Evolutionary conservation across 2,888 invertebrate genomes (phyloP).

Genomic region (Machimus atricapillus): DNA sequence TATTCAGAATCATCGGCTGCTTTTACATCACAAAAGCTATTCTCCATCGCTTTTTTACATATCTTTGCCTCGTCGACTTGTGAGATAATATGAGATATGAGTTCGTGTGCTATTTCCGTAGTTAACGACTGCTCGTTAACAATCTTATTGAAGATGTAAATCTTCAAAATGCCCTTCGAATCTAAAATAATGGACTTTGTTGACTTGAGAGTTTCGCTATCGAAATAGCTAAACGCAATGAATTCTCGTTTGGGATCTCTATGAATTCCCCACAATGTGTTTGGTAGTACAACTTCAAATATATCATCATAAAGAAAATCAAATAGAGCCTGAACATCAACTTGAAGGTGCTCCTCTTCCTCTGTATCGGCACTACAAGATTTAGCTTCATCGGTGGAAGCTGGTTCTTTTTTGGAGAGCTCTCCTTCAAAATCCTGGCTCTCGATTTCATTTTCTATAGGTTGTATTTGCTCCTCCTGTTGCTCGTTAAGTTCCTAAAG

Average conservation of each 20-base stretch:
- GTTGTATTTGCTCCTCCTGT: not conserved
- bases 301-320: slow-evolving; percentile 46
- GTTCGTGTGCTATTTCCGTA: slow-evolving; percentile 3
- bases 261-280: slow-evolving; percentile 46
- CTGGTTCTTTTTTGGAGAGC: not conserved
- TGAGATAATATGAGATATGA: not conserved
- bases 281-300: slow-evolving; percentile 46
- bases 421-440: not conserved
- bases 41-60: not conserved
- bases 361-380: not conserved
- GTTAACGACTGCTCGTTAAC: not conserved
- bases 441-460: not conserved
- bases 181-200: slow-evolving; percentile 39
- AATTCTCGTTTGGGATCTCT: slow-evolving; percentile 44
- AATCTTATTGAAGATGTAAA: not conserved
- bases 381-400: not conserved
- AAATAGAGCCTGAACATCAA: slow-evolving; percentile 43
- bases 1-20: not conserved
- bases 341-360: not conserved
- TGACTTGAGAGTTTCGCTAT: slow-evolving; percentile 1
- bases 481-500: not conserved
- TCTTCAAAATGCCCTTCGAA: not conserved
- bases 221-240: slow-evolving; percentile 45
- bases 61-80: slow-evolving; percentile 22
- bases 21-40: slow-evolving; percentile 7